Evolutionary conservation across 2,797 vertebrate species (phyloP), one percentile per base, ranked within the genome.

Genomic region (Lepus oiostolus): DNA sequence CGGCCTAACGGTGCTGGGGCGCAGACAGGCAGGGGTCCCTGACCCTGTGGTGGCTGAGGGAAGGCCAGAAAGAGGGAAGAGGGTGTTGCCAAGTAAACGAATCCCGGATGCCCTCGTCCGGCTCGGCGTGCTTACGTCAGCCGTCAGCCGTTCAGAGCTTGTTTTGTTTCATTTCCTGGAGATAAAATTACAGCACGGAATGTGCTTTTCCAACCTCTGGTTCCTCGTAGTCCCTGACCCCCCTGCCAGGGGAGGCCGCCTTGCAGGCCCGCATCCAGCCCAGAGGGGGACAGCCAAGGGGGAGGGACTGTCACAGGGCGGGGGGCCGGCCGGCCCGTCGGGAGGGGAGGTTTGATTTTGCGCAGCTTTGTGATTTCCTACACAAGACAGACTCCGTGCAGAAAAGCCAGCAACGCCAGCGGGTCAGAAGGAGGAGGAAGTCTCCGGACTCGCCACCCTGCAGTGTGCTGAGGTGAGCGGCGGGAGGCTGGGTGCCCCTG

Each of bases 61-160:
- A 74, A 71, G 60, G 30, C 26, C 67, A 80, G 62, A 14, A 47
- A 65, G 76, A 81, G 35, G 4, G 10, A 35, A 50, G 62, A 50
- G 9, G 19, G 28, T 58, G 9, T 11, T 0, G 38, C 38, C 71
- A 5, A 94, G 76, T 24, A 6, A 32, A 26, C 1, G 26, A 54
- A 28, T 7, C 0, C 0, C 0, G 0, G 17, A 26, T 3, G 21
- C 26, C 50, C 16, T 1, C 28, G 3, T 24, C 60, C 62, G 4
- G 21, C 30, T 47, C 42, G 54, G 63, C 4, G 0, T 76, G 28
- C 21, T 42, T n/a, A 32, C 42, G 2, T 54, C 68, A 63, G 68
- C 32, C 2, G 5, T 30, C 35, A 35, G 68, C 32, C 2, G 7
- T 30, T 26, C 58, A 22, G 65, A 47, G 42, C 42, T 35, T 47